Base-by-base conservation (phyloP, 2,797 vertebrate species). In the Acipenser ruthenus region DNA sequence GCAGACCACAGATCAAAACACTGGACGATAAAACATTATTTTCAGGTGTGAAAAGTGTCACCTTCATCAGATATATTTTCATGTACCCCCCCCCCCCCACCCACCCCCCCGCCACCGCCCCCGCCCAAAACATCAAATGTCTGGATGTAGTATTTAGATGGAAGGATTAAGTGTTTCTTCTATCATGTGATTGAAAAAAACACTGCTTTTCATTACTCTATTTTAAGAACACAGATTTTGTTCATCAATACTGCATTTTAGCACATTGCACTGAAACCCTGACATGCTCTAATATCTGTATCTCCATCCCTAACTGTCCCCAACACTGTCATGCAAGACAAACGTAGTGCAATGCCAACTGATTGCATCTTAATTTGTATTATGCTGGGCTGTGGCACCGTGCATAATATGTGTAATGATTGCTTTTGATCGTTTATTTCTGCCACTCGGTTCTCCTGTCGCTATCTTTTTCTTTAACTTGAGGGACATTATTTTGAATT, bases 11-110 rank as follows among this genome's bases (percentile, higher is more conserved):
- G 87, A 93, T 97, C 93, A 95, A 90, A 90, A 83, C 80, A 72
- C 77, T 84, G 73, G 80, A 86, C 8, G 15, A 86, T 86, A 86
- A 88, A 93, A 90, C 92, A 92, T 95, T 94, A 95, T 95, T 95
- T 93, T 90, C 90, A 93, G 91, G 94, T 94, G 94, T 93, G 94
- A 96, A 96, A 95, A 94, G 87, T 5, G 78, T 93, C 92, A 93
- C 91, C 93, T 93, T 94, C 91, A 77, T 87, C 90, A 37, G 23
- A 37, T 37, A 3, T 23, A 23, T 23, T 23, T 23, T 23, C 23
- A 23, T 23, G 23, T 23, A 23, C 23, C 23, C 23, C 23, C 23
- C 23, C 1, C 23, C 3, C 1, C n/a, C n/a, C n/a, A n/a, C n/a
- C n/a, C n/a, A n/a, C n/a, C n/a, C n/a, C n/a, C n/a, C n/a, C n/a